Evolutionary conservation across 2,113 vertebrate species (phyloP), one percentile per base, ranked within the genome.

Genomic region (Garra rufa): DNA sequence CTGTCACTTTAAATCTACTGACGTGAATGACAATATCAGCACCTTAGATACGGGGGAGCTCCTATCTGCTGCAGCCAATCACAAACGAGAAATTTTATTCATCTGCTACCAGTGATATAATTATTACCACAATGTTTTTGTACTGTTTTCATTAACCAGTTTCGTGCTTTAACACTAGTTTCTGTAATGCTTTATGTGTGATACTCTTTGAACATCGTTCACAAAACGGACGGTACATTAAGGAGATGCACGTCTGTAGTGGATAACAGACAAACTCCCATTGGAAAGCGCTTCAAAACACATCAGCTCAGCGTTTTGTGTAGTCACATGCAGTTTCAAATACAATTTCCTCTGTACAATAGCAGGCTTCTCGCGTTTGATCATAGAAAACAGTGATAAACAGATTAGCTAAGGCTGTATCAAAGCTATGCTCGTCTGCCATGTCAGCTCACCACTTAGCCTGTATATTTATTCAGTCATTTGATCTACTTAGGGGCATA

Each of bases 61-160:
- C 92, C 91, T 91, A 91, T 89, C 91, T 90, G 89, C 93, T 91
- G 91, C 2, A 83, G 88, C 94, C 94, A 95, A 94, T 95, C 93
- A 91, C 85, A 85, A 83, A 76, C 0, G 44, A 86, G 89, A 44
- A 89, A 28, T 24, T 91, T 92, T 91, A 92, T 87, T 76, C 83
- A 67, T 55, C 3, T 87, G 82, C 90, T 71, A 48, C 76, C 44
- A 63, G 50, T 83, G 76, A 24, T 76, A 57, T 41, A 21, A 14
- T 28, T 30, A 61, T 28, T 76, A 24, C 26, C 61, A n/a, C 50
- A 61, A 41, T 48, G 46, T 4, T 43, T 71, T 24, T 44, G 38
- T 24, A 7, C 44, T 30, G 8, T 10, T 48, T 48, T 75, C 4
- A 50, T 34, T 19, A 50, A 13, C 5, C 26, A 19, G 17, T 52